phyloP scores from a whole-genome alignment of 2,113 vertebrate genomes.

The Aptenodytes forsteri region DNA sequence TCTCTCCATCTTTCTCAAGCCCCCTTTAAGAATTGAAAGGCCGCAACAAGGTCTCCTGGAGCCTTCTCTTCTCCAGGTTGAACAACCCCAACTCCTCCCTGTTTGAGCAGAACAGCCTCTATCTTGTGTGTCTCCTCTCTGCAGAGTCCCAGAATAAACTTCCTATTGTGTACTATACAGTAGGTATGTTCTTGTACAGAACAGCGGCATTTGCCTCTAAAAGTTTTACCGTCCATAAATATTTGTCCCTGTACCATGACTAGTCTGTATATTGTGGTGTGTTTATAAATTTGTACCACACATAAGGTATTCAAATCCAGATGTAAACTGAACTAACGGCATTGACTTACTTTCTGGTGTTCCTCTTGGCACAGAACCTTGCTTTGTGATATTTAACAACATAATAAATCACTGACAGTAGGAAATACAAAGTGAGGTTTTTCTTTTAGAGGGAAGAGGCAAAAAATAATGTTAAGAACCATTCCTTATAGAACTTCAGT shows the following conservation, averaged over 20 bases:
- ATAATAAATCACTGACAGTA: not conserved
- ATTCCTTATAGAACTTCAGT: not conserved
- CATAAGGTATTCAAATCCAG: not conserved
- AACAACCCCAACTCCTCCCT: not conserved
- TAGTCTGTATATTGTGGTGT: not conserved
- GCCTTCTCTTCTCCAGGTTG: not conserved
- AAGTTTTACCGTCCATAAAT: not conserved
- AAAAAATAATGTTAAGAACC: not conserved
- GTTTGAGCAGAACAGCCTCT: not conserved
- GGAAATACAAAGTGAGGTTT: not conserved
- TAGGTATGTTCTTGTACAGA: conserved; percentile 2
- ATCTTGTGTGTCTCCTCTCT: not conserved
- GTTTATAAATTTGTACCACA: not conserved
- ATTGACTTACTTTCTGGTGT: not conserved
- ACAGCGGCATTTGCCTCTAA: not conserved
- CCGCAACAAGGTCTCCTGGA: not conserved
- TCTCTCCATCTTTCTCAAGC: not conserved
- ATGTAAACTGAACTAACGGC: not conserved
- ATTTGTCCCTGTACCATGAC: not conserved
- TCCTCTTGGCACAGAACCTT: not conserved
- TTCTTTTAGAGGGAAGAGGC: not conserved
- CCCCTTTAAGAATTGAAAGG: not conserved
- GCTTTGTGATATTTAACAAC: not conserved
- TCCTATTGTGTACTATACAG: not conserved
- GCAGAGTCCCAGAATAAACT: conserved; percentile 5